Evolutionary conservation across 1,140 invertebrate genomes (phyloP), one percentile per base, ranked within the genome.

Genomic region (Dreissena rostriformis): DNA sequence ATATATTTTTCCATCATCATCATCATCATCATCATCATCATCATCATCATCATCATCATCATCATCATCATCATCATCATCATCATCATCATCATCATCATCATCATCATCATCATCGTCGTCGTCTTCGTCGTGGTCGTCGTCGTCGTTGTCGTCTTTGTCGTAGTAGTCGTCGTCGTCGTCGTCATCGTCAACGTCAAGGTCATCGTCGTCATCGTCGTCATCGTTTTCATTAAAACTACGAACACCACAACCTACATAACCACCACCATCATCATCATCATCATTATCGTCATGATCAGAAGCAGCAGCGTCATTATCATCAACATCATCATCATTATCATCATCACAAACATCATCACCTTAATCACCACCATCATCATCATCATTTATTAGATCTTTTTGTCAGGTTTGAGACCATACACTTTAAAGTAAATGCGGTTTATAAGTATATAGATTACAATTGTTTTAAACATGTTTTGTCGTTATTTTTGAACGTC

Each of bases 261-360:
- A 11, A 67, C 24, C 65, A 67, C 24, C 26, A 67, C 24, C 65
- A 67, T 67, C 65, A 67, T 67, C 65, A 67, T 67, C 65, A 67
- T 67, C 65, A 67, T 67, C 65, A 67, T 67, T 24, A 67, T 67
- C 65, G 24, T 67, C 65, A 67, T 67, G 14, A 67, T 67, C 65
- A 67, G 12, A 12, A 67, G 12, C 65, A 67, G 12, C 65, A 67
- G 12, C 65, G 24, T 67, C 65, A 67, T 67, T 24, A 67, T 67
- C 65, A 67, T 67, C 65, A 67, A 15, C 65, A 67, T 24, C 65
- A 67, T 24, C 53, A 57, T 57, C 53, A 57, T 19, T 19, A 57
- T 57, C 53, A 14, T 57, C 53, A 57, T 57, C 53, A 57, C 53
- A 12, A 57, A 57, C 53, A 57, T 57, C 53, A 57, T 57, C 53